phyloP scores from a whole-genome alignment of 2,797 vertebrate genomes.

The Galagoides demidoff region DNA sequence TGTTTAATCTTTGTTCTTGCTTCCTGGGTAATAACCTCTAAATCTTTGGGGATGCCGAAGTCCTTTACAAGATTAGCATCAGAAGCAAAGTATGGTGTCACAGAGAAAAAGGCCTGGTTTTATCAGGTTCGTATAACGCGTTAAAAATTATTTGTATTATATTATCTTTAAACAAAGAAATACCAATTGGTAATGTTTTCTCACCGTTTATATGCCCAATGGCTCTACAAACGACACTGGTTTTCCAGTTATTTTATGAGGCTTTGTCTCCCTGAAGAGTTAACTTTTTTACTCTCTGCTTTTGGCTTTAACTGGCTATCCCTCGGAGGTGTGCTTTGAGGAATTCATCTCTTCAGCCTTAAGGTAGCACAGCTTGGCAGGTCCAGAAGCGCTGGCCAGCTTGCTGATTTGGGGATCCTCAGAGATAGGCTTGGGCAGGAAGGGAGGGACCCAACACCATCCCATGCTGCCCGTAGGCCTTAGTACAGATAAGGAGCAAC shows the following conservation, averaged over 20 bases:
- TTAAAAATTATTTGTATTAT: not conserved
- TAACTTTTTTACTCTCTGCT: not conserved
- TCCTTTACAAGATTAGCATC: not conserved
- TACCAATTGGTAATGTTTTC: not conserved
- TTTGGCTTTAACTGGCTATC: not conserved
- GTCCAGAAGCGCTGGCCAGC: not conserved
- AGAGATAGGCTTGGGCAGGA: not conserved
- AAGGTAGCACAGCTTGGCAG: not conserved
- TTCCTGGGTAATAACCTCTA: not conserved
- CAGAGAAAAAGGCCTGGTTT: not conserved
- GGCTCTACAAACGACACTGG: not conserved
- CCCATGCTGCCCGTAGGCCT: not conserved
- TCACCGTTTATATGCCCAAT: not conserved
- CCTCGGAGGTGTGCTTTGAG: not conserved
- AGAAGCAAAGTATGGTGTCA: not conserved
- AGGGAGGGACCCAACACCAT: not conserved
- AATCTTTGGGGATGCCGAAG: not conserved
- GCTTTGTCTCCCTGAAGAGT: not conserved
- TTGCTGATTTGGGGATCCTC: no score
- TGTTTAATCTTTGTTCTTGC: not conserved
- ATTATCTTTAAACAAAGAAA: not conserved
- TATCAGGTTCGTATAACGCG: not conserved
- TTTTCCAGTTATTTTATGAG: not conserved
- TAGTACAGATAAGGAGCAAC: not conserved
- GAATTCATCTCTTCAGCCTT: not conserved